Base-by-base conservation (phyloP, 2,797 vertebrate genomes). In the Sardinella longiceps region DNA sequence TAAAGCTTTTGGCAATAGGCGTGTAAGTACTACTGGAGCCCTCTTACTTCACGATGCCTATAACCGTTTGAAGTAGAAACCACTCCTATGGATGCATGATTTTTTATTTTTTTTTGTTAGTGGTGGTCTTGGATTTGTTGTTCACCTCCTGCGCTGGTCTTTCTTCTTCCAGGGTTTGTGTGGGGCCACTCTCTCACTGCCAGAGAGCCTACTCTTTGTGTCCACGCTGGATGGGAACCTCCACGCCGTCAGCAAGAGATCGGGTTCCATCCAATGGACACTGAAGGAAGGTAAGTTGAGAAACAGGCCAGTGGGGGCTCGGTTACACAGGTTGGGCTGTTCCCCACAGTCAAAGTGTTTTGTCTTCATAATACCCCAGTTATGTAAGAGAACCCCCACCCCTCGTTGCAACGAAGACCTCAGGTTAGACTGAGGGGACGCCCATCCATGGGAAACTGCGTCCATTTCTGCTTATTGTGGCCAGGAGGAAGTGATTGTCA, bases 211-310 rank as follows among this genome's bases (percentile, higher is more conserved):
- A 88, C 88, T 99, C 87, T 99, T 99, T 92, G 97, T 99, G 88
- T 99, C 98, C 83, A 99, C 98, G 0, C 92, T 99, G 90, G 98
- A 99, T 85, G 98, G 98, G 82, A 98, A 97, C 89, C 94, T 99
- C 84, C 98, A 99, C 0, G 98, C 98, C 0, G 98, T 99, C 89
- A 99, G 96, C 95, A 99, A 98, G 93, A 96, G 96, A 88, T 99
- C 98, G 0, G 98, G 98, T 87, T 95, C 96, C 0, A 98, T 99
- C 92, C 98, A 98, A 85, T 99, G 98, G 98, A 99, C 98, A 83
- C 94, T 99, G 90, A 99, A 99, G 94, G 98, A 99, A 97, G 98
- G 98, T 98, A 93, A 94, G 94, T 84, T 83, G 80, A 83, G 84
- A 33, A 30, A 20, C 66, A 0, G 58, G 45, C 18, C 6, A 33